phyloP scores from a whole-genome alignment of 2,888 invertebrate species.

The Cenopis cana region DNA sequence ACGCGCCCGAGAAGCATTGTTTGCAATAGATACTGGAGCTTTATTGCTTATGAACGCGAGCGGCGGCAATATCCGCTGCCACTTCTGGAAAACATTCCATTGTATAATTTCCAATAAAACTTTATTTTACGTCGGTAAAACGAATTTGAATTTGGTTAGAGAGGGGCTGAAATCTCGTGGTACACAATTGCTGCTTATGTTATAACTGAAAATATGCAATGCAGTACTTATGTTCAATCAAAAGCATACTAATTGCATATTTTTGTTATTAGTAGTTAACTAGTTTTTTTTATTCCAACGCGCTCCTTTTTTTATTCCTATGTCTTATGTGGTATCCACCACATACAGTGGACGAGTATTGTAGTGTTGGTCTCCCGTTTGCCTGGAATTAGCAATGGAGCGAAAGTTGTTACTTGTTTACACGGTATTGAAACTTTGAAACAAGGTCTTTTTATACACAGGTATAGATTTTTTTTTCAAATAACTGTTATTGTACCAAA shows the following conservation, averaged over 20 bases:
- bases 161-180: not conserved
- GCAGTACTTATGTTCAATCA: no score
- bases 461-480: not conserved
- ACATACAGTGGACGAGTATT: constrained; percentile 17
- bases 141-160: constrained; percentile 1
- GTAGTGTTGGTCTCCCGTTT: constrained; percentile 16
- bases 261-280: no score
- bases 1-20: constrained; percentile 64
- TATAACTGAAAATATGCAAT: not conserved
- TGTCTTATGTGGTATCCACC: constrained; percentile 10
- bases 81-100: constrained; percentile 46
- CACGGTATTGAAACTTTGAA: constrained; percentile 17
- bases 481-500: not conserved
- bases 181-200: not conserved
- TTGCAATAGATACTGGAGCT: constrained; percentile 59
- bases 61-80: constrained; percentile 60
- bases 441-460: not conserved
- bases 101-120: constrained; percentile 32
- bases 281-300: constrained; percentile 16
- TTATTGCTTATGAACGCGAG: constrained; percentile 66
- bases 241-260: no score
- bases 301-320: not conserved
- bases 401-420: constrained; percentile 12
- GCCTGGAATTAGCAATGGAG: constrained; percentile 12
- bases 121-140: not conserved